Evolutionary conservation across 2,797 vertebrate species (phyloP).

Genomic region (Ambastaia sidthimunki): DNA sequence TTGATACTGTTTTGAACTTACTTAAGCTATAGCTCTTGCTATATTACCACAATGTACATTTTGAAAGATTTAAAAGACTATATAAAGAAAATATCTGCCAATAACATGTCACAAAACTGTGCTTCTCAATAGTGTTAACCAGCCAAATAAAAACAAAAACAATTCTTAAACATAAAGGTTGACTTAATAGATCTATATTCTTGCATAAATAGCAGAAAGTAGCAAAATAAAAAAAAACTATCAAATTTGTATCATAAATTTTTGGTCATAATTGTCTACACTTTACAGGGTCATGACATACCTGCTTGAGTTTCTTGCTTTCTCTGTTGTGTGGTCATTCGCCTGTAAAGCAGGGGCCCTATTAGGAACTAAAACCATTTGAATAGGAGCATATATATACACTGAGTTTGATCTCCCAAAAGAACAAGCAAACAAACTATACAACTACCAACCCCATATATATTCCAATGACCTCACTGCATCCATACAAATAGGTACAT

Average conservation of each 20-base stretch:
- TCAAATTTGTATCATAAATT: not conserved
- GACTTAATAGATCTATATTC: too few relatives aligned
- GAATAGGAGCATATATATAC: conserved; percentile 39
- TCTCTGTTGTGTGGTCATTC: conserved; percentile 9
- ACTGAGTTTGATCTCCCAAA: conserved; percentile 17
- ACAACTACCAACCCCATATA: conserved; percentile 5
- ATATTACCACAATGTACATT: not conserved
- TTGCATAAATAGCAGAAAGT: too few relatives aligned
- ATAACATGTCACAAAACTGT: not conserved
- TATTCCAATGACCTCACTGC: conserved; percentile 5
- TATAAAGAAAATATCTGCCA: not conserved
- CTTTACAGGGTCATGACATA: not conserved
- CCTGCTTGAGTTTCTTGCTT: conserved; percentile 2
- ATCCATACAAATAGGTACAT: not conserved
- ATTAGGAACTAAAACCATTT: conserved; percentile 4
- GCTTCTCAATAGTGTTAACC: too few relatives aligned
- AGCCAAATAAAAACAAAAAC: too few relatives aligned
- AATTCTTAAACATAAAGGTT: too few relatives aligned
- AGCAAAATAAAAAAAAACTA: not conserved
- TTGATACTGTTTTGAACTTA: too few relatives aligned
- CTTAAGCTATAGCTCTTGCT: too few relatives aligned
- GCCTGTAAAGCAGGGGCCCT: not conserved
- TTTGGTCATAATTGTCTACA: not conserved
- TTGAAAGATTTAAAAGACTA: not conserved
- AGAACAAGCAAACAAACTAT: conserved; percentile 14